Percentiles rank a stretch among this genome's conserved stretches.
phyloP scores from a whole-genome alignment of 2,113 vertebrate genomes.

The Addax nasomaculatus region DNA sequence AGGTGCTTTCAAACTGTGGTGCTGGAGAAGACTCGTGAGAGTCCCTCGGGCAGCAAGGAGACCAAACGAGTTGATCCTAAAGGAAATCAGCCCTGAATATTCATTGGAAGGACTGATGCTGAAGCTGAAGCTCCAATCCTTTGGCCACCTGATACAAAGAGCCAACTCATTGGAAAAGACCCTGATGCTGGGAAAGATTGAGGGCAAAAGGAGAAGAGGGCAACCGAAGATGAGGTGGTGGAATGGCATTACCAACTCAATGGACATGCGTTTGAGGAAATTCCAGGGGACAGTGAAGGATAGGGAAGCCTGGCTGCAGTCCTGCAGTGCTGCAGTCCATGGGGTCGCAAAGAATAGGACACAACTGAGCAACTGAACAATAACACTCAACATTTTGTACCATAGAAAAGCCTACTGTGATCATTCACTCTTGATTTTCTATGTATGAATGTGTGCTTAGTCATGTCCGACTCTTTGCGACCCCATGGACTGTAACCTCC shows the following conservation, averaged over 20 bases:
- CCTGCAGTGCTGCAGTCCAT: not conserved
- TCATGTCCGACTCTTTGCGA: accelerated
- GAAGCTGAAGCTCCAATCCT: not conserved
- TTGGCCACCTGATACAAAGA: not conserved
- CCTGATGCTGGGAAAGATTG: not conserved
- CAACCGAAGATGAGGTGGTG: not conserved
- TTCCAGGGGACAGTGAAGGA: not conserved
- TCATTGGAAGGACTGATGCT: not conserved
- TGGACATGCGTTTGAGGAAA: not conserved
- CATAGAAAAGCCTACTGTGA: not conserved
- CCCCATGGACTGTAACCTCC: not conserved
- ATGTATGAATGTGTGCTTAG: not conserved
- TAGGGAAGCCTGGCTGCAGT: not conserved
- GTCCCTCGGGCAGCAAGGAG: not conserved
- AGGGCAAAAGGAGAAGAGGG: not conserved
- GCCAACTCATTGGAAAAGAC: not conserved
- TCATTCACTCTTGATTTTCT: not conserved
- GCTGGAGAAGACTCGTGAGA: not conserved
- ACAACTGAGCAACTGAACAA: not conserved
- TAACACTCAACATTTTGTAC: not conserved
- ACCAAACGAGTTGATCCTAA: not conserved
- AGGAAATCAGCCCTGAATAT: not conserved
- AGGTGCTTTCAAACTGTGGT: not conserved
- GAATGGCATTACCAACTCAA: not conserved
- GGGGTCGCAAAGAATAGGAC: accelerated